These are phyloP conservation scores for Biston stratarius DNA, from an alignment of 2,888 invertebrate species.

Conservation along the genomic window DNA sequence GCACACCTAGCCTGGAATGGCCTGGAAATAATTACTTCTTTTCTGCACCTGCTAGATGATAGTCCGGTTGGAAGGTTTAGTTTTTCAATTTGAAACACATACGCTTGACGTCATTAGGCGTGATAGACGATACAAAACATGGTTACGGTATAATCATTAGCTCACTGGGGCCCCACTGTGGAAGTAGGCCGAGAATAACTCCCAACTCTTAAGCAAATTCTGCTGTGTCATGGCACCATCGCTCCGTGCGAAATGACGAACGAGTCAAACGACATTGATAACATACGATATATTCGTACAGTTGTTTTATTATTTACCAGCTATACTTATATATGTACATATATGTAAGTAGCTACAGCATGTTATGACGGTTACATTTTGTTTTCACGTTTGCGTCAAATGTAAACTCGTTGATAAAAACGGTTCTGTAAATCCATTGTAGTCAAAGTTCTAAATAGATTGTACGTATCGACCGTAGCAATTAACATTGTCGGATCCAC, in stretches of 20 bases:
- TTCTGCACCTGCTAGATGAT: too few species aligned
- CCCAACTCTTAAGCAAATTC: constrained; percentile 6
- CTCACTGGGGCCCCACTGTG: constrained; percentile 6
- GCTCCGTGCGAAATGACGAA: constrained; percentile 8
- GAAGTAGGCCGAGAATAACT: constrained; percentile 5
- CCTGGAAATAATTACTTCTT: too few species aligned
- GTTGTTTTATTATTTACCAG: background rate
- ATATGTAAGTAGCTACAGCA: background rate
- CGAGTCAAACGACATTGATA: constrained; percentile 16
- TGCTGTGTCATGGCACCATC: constrained; percentile 18
- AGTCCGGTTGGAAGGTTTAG: too few species aligned
- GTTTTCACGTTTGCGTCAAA: constrained; percentile 13
- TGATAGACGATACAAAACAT: background rate
- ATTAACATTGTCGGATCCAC: too few species aligned
- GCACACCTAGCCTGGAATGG: too few species aligned
- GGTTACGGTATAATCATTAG: background rate
- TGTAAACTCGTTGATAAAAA: background rate
- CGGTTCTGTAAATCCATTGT: background rate
- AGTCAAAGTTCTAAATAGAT: background rate
- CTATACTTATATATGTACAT: background rate
- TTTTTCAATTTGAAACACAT: too few species aligned
- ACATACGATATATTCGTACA: constrained; percentile 10
- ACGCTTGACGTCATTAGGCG: background rate
- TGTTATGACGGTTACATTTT: background rate
- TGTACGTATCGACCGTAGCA: too few species aligned